Percentiles rank a stretch among this genome's conserved stretches.
These are phyloP conservation scores for Neoaliturus tenellus DNA, from an alignment of 2,888 invertebrate species.

Conservation along the genomic window DNA sequence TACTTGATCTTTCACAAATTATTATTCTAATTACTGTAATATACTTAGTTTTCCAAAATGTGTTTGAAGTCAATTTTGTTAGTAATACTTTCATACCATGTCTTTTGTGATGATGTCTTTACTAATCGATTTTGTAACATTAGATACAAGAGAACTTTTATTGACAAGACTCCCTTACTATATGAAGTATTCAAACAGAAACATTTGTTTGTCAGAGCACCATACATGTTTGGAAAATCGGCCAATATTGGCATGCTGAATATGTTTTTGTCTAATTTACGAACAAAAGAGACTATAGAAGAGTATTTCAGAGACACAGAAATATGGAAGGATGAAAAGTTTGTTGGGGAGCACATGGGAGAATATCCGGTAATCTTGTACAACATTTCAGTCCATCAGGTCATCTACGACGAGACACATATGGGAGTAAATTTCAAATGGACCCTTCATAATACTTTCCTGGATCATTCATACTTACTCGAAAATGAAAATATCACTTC, in stretches of 20 bases:
- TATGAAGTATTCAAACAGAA: conserved; percentile 34
- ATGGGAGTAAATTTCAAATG: conserved; percentile 13
- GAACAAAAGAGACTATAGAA: conserved; percentile 18
- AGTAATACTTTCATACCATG: background rate
- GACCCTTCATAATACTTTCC: conserved; percentile 1
- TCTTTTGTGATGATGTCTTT: conserved; percentile 8
- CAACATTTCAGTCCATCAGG: background rate
- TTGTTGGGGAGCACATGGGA: conserved; percentile 2
- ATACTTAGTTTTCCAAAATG: background rate
- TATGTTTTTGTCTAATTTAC: conserved; percentile 28
- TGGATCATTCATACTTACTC: conserved; percentile 16
- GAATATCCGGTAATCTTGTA: conserved; percentile 20
- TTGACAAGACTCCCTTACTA: conserved; percentile 14
- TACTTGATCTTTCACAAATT: background rate
- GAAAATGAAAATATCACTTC: background rate
- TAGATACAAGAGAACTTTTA: background rate
- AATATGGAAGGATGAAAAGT: conserved; percentile 1
- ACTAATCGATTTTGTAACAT: conserved; percentile 20
- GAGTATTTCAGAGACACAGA: conserved; percentile 17
- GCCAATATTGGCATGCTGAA: conserved; percentile 21
- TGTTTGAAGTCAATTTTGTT: background rate
- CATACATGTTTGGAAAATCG: conserved; percentile 11
- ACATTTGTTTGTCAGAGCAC: conserved; percentile 18
- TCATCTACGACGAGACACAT: conserved; percentile 2
- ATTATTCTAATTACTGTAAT: background rate